Percentiles rank a stretch among this genome's conserved stretches.
These are phyloP conservation scores for Alexandromys fortis DNA, from an alignment of 2,113 vertebrate species.

Conservation along the genomic window DNA sequence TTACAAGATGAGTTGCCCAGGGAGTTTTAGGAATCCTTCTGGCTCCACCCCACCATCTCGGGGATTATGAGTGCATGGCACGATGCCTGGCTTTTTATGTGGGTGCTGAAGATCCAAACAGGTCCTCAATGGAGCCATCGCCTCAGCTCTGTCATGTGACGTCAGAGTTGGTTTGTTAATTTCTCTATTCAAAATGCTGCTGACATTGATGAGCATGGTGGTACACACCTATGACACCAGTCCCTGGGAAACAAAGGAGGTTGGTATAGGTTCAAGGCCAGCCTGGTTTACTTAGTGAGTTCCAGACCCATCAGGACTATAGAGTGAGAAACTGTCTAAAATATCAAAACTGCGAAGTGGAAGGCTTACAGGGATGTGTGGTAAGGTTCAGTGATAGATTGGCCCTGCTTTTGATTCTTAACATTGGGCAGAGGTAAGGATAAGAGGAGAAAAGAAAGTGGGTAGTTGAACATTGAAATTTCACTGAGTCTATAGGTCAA, in stretches of 20 bases:
- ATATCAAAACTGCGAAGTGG: not conserved
- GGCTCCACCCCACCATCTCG: not conserved
- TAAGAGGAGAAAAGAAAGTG: not conserved
- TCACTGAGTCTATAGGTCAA: not conserved
- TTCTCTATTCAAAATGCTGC: not conserved
- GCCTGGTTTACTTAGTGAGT: not conserved
- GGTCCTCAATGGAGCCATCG: not conserved
- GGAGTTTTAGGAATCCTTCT: not conserved
- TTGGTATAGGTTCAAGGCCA: not conserved
- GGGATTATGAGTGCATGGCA: no score
- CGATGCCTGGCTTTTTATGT: not conserved
- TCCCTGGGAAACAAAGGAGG: not conserved
- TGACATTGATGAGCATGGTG: not conserved
- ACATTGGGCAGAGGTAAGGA: not conserved
- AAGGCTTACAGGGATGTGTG: not conserved
- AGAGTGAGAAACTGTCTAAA: not conserved
- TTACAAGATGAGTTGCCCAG: no score
- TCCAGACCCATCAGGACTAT: not conserved
- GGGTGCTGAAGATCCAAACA: not conserved
- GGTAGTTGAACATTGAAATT: not conserved
- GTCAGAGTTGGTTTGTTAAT: constrained; percentile 23
- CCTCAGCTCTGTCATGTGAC: not conserved
- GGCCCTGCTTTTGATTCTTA: not conserved
- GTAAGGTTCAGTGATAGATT: not conserved
- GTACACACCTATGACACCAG: not conserved